Evolutionary conservation across 1,140 invertebrate genomes (phyloP).

Genomic region (Platyscapa corneri): DNA sequence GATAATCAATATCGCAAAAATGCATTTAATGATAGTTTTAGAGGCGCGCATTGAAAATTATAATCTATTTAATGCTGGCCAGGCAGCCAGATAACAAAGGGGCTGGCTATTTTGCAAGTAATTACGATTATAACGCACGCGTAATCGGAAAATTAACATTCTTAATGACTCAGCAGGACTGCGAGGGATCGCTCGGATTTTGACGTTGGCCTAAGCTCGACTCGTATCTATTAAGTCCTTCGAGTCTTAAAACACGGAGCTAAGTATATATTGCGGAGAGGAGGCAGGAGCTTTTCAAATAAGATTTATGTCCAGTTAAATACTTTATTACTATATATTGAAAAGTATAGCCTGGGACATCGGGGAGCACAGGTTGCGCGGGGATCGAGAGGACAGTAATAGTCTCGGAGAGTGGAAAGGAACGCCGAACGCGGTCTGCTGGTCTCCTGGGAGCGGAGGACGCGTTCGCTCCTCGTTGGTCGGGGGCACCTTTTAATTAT

Average conservation of each 20-base stretch:
- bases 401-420: neutral
- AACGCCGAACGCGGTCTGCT: too few relatives aligned
- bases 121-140: neutral
- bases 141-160: neutral
- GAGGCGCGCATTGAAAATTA: neutral
- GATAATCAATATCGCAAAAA: conserved; percentile 9
- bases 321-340: neutral
- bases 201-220: too few relatives aligned
- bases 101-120: neutral
- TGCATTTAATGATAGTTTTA: neutral
- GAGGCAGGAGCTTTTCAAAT: neutral
- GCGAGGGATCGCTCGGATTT: neutral
- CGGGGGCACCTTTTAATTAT: conserved; percentile 36
- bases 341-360: too few relatives aligned
- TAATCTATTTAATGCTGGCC: conserved; percentile 6
- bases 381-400: neutral
- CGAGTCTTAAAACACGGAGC: neutral
- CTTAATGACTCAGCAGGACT: neutral
- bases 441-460: too few relatives aligned
- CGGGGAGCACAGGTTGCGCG: too few relatives aligned
- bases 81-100: neutral
- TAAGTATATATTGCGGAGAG: neutral
- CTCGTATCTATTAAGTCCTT: too few relatives aligned
- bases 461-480: too few relatives aligned
- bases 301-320: neutral